These are phyloP conservation scores for Himalopsyche anomala DNA, from an alignment of 2,888 invertebrate species.

Conservation along the genomic window DNA sequence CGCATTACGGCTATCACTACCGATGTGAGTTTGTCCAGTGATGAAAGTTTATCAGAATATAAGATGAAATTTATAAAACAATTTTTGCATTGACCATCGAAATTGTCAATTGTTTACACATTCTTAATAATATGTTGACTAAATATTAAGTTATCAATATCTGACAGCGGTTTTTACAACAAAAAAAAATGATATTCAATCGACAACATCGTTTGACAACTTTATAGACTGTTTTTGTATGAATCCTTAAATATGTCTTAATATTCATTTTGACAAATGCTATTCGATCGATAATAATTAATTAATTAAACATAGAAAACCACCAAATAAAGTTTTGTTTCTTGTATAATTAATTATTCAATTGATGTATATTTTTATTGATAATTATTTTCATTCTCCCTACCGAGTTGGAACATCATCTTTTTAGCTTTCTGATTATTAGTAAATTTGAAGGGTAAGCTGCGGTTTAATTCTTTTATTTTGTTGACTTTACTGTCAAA, in stretches of 20 bases:
- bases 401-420: too few species aligned
- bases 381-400: not conserved
- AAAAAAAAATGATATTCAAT: not conserved
- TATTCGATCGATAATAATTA: not conserved
- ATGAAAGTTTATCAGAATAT: conserved; percentile 1
- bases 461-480: too few species aligned
- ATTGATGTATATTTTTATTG: not conserved
- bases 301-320: not conserved
- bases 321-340: conserved; percentile 18
- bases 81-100: conserved; percentile 56
- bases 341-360: not conserved
- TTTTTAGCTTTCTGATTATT: too few species aligned
- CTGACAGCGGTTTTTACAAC: conserved; percentile 2
- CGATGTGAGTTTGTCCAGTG: not conserved
- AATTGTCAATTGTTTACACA: conserved; percentile 55
- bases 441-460: too few species aligned
- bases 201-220: not conserved
- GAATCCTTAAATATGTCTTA: not conserved
- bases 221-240: conserved; percentile 23
- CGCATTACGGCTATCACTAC: not conserved
- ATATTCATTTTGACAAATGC: not conserved
- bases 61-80: not conserved
- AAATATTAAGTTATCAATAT: conserved; percentile 2
- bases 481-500: too few species aligned
- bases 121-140: conserved; percentile 19